These are phyloP conservation scores for Corvus moneduloides DNA, from an alignment of 2,113 vertebrate species.

Conservation along the genomic window DNA sequence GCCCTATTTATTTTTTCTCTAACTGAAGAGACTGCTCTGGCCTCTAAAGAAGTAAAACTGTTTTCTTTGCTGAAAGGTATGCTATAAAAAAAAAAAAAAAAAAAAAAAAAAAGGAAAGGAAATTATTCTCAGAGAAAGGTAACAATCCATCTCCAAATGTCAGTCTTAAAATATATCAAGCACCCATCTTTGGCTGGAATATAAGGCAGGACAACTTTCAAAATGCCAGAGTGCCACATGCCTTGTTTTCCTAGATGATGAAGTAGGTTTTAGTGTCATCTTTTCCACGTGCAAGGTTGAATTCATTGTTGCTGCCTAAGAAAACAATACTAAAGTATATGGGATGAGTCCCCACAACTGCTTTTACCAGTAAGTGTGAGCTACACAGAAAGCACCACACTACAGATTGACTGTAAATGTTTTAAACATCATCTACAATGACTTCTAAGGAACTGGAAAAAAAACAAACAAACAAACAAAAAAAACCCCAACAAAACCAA, in stretches of 20 bases:
- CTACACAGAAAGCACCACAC: neutral
- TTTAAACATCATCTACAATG: neutral
- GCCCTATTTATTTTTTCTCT: neutral
- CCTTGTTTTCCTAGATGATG: neutral
- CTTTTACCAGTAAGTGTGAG: neutral
- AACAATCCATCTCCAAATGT: neutral
- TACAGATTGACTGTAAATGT: neutral
- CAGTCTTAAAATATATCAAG: neutral
- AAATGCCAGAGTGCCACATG: neutral
- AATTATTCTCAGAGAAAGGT: neutral
- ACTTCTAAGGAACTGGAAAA: neutral
- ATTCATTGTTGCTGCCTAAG: neutral
- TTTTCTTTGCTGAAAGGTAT: neutral
- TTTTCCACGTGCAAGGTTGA: neutral
- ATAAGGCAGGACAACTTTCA: neutral
- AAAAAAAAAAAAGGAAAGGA: neutral
- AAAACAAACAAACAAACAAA: neutral
- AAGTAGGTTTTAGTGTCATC: neutral
- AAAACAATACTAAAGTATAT: neutral
- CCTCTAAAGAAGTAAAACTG: neutral
- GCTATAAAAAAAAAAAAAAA: neutral
- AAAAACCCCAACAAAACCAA: no score
- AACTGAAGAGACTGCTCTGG: neutral
- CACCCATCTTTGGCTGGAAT: neutral
- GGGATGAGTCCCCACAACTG: neutral